Evolutionary conservation across 1,140 invertebrate genomes (phyloP).

Genomic region (Aphelinus certus): DNA sequence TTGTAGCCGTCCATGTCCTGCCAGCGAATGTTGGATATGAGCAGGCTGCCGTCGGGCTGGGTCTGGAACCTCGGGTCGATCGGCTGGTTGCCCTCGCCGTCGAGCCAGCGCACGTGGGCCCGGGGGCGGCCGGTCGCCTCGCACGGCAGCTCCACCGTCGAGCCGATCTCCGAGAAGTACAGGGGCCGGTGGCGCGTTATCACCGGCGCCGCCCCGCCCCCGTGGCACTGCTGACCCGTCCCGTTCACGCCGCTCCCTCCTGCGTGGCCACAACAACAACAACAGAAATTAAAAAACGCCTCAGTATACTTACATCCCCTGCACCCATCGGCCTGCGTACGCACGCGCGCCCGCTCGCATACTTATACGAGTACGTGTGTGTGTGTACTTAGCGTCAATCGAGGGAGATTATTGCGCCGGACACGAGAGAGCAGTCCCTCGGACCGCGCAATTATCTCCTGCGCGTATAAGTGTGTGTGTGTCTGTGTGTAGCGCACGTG

Average conservation of each 20-base stretch:
- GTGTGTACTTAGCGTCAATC: too few species aligned
- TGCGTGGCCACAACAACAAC: background rate
- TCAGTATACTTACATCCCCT: background rate
- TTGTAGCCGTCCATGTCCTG: slow-evolving; percentile 82
- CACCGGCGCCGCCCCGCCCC: slow-evolving; percentile 10
- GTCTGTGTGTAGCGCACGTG: too few species aligned
- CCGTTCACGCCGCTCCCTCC: background rate
- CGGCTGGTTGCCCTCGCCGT: slow-evolving; percentile 67
- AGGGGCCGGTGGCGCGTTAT: slow-evolving; percentile 43
- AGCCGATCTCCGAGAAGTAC: slow-evolving; percentile 67
- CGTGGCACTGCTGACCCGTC: slow-evolving; percentile 1
- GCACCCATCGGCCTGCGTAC: background rate
- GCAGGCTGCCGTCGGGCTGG: slow-evolving; percentile 76
- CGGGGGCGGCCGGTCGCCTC: slow-evolving; percentile 72
- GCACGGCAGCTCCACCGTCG: slow-evolving; percentile 76
- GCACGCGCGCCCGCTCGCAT: too few species aligned
- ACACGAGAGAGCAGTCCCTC: too few species aligned
- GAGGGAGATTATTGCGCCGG: too few species aligned
- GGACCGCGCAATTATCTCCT: too few species aligned
- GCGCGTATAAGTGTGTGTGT: too few species aligned
- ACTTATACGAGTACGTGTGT: too few species aligned
- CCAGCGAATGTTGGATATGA: slow-evolving; percentile 77
- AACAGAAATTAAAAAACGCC: background rate
- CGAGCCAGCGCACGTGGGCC: slow-evolving; percentile 75
- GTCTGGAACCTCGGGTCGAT: slow-evolving; percentile 66